Evolutionary conservation across 2,797 vertebrate genomes (phyloP), one percentile per base, ranked within the genome.

Genomic region (Centroberyx gerrardi): DNA sequence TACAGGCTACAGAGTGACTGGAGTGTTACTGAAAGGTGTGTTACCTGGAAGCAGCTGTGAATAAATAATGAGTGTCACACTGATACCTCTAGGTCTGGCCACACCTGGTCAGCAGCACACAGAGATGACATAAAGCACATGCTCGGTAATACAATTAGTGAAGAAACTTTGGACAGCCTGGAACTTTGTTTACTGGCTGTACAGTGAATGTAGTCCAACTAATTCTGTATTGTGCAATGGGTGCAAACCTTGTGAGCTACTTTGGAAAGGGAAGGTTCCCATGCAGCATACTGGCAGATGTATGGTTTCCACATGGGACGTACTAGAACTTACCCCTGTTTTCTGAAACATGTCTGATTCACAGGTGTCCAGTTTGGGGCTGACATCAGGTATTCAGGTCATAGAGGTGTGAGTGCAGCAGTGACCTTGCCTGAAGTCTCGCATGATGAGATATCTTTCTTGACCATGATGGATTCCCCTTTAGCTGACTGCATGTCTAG

Each of bases 21-120:
- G 3, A n/a, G 22, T 58, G 62, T 70, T 68, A 63, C 78, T 68
- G 79, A 38, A 78, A 82, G 84, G 56, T 48, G 13, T 40, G 55
- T 51, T 62, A 49, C 44, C 60, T 65, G 74, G 76, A 74, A 58
- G 72, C 29, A 5, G 62, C 5, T 2, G 38, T 83, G 31, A 90
- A 92, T 92, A 81, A 89, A 64, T 88, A 4, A 93, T 85, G 82
- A 86, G 81, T 2, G 76, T 63, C 75, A 89, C 51, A 2, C 54
- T 83, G 88, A 92, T 78, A 90, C 88, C 62, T 78, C 68, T 27
- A 8, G 18, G 76, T 83, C 63, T 81, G 72, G 28, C 51, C 73
- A 86, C 87, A 80, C 86, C 80, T 83, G 86, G 70, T 77, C 76
- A 62, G 72, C 54, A 58, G 77, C 71, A 51, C 49, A 18, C 33